Conservation (phyloP, 92 coral and sea anemone genomes). For the Actinostola sp. region DNA sequence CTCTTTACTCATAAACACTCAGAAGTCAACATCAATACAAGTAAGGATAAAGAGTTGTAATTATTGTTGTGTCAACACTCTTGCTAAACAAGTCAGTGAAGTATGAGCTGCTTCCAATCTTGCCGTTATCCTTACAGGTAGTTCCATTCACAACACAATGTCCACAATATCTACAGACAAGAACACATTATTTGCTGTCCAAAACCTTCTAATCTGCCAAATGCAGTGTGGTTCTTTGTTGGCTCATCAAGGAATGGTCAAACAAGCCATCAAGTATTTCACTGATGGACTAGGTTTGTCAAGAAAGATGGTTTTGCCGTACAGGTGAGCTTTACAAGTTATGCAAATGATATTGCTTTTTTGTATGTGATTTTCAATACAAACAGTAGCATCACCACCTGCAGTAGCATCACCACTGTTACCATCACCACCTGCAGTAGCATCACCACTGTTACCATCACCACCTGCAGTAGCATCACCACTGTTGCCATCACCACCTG, state of each 20-base stretch:
- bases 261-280: slow-evolving; percentile 75
- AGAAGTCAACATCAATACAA: slow-evolving; percentile 3
- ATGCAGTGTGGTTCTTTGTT: slow-evolving; percentile 74
- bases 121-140: slow-evolving; percentile 6
- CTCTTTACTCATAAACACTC: slow-evolving; percentile 41
- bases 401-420: too few species aligned
- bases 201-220: slow-evolving; percentile 58
- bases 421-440: too few species aligned
- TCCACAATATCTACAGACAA: slow-evolving; percentile 21
- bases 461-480: too few species aligned
- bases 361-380: too few species aligned
- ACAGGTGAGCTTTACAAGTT: slow-evolving; percentile 56
- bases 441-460: too few species aligned
- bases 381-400: too few species aligned
- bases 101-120: too few species aligned
- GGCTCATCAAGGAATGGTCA: slow-evolving; percentile 85
- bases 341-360: too few species aligned
- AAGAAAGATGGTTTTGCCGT: slow-evolving; percentile 61
- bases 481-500: too few species aligned
- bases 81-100: too few species aligned
- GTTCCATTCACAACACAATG: not conserved
- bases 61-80: too few species aligned
- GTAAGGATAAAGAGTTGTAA: slow-evolving; percentile 17
- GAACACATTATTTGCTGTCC: slow-evolving; percentile 61
- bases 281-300: slow-evolving; percentile 81